Base-by-base conservation (phyloP, 2,113 vertebrate genomes). In the Ictidomys tridecemlineatus region DNA sequence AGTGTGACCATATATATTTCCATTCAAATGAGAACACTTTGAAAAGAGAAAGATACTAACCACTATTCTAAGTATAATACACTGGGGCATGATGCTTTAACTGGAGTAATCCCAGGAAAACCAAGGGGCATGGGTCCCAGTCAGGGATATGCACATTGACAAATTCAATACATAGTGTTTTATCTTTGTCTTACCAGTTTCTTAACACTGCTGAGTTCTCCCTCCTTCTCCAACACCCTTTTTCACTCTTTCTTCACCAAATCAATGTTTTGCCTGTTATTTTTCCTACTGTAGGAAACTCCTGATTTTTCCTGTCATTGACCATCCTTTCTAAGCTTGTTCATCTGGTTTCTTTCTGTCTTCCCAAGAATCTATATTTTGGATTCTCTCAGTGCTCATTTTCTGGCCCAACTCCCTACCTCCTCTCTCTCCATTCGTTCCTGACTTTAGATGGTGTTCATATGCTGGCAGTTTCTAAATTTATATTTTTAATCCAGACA, bases 81-180 rank as follows among this genome's bases (percentile, higher is more conserved):
- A 20, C 0, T 30, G 72, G 10, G 12, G 18, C 11, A 11, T 9
- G 45, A 30, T 37, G 18, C 28, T 32, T 7, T 72, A 56, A 28
- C 18, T 76, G 13, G 4, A 1, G 14, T 53, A 22, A 0, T 39
- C 26, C 28, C 9, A 24, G 7, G 34, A 73, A 89, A 92, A 34
- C 2, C 11, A 48, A 13, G 1, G 6, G 24, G 0, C 3, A 6
- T 48, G 14, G 8, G 24, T 26, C 4, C 7, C 76, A 37, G 3
- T 58, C 32, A 37, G 0, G 53, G 8, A 32, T 73, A 18, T 74
- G 80, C 10, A 53, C 6, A 10, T 8, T 53, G 42, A 69, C 10
- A n/a, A 76, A 22, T 58, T 65, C 37, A 70, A 9, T 51, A 56
- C 4, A 5, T 37, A 51, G 5, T 72, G 17, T 63, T 70, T 63